Percentiles rank a stretch among this genome's conserved stretches.
Evolutionary conservation across 2,888 invertebrate species (phyloP).

Genomic region (Chaitophorus viminalis): DNA sequence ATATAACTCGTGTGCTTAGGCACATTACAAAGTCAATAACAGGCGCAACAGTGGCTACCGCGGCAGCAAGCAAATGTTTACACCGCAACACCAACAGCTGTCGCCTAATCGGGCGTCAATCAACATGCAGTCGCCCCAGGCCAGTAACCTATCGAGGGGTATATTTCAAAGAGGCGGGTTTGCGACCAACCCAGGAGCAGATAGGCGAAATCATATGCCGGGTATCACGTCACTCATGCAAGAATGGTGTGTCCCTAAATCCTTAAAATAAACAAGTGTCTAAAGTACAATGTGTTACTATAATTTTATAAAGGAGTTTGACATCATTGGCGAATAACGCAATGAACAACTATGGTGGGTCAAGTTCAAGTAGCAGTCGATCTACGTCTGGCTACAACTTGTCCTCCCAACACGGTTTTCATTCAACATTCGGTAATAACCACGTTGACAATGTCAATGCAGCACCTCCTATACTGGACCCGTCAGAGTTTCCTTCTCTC

Average conservation of each 20-base stretch:
- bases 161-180: constrained; percentile 70
- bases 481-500: constrained; percentile 92
- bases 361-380: constrained; percentile 66
- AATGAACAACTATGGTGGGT: constrained; percentile 71
- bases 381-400: constrained; percentile 66
- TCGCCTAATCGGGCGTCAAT: constrained; percentile 68
- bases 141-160: constrained; percentile 69
- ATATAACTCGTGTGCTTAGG: constrained; percentile 59
- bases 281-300: constrained; percentile 66
- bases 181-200: constrained; percentile 73
- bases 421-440: constrained; percentile 79
- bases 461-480: constrained; percentile 86
- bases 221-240: constrained; percentile 70
- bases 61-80: constrained; percentile 62
- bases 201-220: constrained; percentile 75
- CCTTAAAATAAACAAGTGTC: constrained; percentile 1
- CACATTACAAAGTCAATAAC: constrained; percentile 58
- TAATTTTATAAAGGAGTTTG: constrained; percentile 69
- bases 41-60: constrained; percentile 62
- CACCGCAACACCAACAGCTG: constrained; percentile 65
- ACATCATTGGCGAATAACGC: constrained; percentile 75
- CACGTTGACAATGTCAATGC: constrained; percentile 74
- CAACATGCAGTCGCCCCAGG: constrained; percentile 74
- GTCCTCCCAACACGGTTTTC: constrained; percentile 72
- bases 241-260: constrained; percentile 64